A percentile compares a stretch with the other conserved stretches of the same genome.
phyloP scores from a whole-genome alignment of 2,113 vertebrate species.

The Albula glossodonta region DNA sequence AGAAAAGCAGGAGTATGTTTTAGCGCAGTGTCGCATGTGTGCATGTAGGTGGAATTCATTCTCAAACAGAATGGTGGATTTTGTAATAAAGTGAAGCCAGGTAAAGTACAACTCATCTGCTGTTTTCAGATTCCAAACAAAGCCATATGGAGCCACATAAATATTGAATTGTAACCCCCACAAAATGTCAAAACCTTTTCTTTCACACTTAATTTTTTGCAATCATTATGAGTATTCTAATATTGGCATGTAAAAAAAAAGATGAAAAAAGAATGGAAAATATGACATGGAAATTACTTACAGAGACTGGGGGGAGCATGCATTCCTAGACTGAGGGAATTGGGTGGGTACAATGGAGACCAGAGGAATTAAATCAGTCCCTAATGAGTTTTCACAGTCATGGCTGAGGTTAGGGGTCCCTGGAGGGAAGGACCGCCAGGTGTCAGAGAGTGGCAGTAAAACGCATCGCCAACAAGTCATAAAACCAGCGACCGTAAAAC shows the following conservation, averaged over 20 bases:
- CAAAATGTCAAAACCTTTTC: neutral
- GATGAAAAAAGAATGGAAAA: neutral
- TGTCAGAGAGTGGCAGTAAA: conserved; percentile 75
- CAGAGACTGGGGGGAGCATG: neutral
- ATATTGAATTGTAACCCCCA: neutral
- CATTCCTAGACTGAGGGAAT: neutral
- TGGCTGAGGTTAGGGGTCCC: conserved; percentile 56
- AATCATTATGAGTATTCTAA: neutral
- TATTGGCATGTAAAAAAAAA: neutral
- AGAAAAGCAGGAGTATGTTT: neutral
- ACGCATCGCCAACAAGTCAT: conserved; percentile 80
- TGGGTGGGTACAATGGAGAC: neutral
- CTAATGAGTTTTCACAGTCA: conserved; percentile 44
- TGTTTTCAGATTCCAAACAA: neutral
- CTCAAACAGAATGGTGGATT: neutral
- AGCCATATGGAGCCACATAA: neutral
- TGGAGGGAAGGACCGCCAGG: conserved; percentile 74
- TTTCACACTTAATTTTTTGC: neutral
- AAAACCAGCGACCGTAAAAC: conserved; percentile 71
- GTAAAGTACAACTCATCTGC: neutral
- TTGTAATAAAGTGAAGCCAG: neutral
- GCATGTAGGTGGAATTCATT: neutral
- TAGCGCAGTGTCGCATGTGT: neutral
- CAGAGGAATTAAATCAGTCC: conserved; percentile 5
- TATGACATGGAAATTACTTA: neutral